Conservation (phyloP, 2,888 invertebrate genomes). For the Lysandra bellargus region DNA sequence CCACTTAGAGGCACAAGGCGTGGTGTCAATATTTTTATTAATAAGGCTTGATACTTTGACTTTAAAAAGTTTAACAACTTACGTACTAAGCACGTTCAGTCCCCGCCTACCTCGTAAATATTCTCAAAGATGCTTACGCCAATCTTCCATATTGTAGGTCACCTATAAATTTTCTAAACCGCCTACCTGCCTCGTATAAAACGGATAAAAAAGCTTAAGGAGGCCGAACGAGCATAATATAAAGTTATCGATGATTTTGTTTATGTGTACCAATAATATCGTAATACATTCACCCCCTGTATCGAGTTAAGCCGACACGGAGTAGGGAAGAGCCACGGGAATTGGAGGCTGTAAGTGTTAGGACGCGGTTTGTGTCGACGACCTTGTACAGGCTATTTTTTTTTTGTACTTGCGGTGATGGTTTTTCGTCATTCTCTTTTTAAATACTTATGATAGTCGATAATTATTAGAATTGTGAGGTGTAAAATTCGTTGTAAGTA, state of each 20-base stretch:
- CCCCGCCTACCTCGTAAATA: background rate
- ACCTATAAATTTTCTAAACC: constrained; percentile 19
- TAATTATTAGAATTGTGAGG: too few species aligned
- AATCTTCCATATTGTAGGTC: background rate
- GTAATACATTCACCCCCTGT: constrained; percentile 42
- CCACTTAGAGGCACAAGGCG: background rate
- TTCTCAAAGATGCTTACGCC: background rate
- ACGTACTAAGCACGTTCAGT: background rate
- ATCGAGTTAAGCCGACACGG: constrained; percentile 55
- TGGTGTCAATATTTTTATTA: background rate
- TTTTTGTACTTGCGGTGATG: background rate
- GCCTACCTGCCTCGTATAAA: constrained; percentile 11
- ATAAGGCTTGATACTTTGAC: background rate
- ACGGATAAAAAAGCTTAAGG: constrained; percentile 27
- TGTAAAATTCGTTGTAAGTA: too few species aligned
- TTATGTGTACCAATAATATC: constrained; percentile 33
- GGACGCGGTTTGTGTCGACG: constrained; percentile 56
- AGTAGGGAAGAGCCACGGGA: constrained; percentile 47
- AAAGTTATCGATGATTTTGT: constrained; percentile 33
- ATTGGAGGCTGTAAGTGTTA: constrained; percentile 57
- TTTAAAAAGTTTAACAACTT: background rate
- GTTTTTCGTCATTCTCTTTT: background rate
- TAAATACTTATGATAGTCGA: background rate
- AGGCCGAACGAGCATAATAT: constrained; percentile 9
- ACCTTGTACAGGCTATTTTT: background rate